phyloP scores from a whole-genome alignment of 2,888 invertebrate species.

The Dasypolia templi region DNA sequence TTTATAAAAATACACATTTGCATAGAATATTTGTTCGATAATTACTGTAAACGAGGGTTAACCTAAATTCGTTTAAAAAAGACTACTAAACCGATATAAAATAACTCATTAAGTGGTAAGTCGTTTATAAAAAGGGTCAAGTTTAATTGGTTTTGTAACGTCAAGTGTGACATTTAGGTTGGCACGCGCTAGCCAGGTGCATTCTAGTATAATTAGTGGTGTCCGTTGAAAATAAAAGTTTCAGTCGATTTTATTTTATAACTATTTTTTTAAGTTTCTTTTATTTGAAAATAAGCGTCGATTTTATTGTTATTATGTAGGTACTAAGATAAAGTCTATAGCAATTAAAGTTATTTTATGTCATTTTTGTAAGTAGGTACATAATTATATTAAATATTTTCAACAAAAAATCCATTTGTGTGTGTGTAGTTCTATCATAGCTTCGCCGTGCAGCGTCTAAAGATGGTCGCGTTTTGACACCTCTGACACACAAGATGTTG shows the following conservation, averaged over 20 bases:
- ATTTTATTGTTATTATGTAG: constrained; percentile 43
- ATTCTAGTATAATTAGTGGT: constrained; percentile 68
- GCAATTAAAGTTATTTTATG: background rate
- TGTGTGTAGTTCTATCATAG: background rate
- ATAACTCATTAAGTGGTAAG: constrained; percentile 40
- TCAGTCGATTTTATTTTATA: constrained; percentile 52
- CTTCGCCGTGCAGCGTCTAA: background rate
- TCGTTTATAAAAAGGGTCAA: constrained; percentile 61
- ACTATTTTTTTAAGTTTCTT: constrained; percentile 25
- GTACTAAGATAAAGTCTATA: background rate
- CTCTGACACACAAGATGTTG: background rate
- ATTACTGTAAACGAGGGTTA: constrained; percentile 2
- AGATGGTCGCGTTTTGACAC: background rate
- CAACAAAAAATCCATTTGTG: fast-evolving
- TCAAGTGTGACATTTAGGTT: constrained; percentile 79
- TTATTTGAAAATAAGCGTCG: background rate
- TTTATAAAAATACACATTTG: constrained; percentile 7
- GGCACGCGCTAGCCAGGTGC: constrained; percentile 82
- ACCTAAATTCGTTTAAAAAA: constrained; percentile 21
- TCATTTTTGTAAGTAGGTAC: background rate
- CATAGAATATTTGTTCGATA: constrained; percentile 18
- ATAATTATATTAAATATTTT: background rate
- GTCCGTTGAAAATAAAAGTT: constrained; percentile 58
- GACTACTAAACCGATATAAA: constrained; percentile 27
- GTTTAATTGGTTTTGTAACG: constrained; percentile 72